Percentiles rank a stretch among this genome's conserved stretches.
Conservation (phyloP, 2,113 vertebrate species). For the Rynchops niger region DNA sequence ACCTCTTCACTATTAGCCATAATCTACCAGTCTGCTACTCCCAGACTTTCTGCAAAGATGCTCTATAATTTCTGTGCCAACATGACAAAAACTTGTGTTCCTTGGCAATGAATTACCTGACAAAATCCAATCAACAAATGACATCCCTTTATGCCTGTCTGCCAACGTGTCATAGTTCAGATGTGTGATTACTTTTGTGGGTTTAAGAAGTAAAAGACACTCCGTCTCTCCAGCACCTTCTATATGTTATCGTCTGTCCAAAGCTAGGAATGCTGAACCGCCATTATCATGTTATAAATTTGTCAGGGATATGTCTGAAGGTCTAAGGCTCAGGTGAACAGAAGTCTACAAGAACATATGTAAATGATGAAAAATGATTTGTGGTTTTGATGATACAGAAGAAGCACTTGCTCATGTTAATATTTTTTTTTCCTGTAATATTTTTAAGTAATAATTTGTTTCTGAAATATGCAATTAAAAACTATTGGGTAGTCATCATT, state of each 20-base stretch:
- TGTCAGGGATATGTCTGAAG: neutral
- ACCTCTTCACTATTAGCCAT: neutral
- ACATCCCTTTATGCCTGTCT: neutral
- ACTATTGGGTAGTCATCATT: fast-evolving
- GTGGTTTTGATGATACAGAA: neutral
- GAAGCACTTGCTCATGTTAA: neutral
- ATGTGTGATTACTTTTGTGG: neutral
- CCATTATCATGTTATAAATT: neutral
- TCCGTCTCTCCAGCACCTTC: neutral
- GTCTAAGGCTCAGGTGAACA: neutral
- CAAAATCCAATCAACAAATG: neutral
- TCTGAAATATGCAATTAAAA: neutral
- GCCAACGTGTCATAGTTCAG: neutral
- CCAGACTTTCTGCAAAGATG: neutral
- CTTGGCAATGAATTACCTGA: neutral
- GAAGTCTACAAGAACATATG: neutral
- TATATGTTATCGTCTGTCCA: neutral
- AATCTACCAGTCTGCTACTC: neutral
- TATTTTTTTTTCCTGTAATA: neutral
- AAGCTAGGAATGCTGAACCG: neutral
- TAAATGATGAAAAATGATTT: neutral
- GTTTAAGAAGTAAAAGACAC: neutral
- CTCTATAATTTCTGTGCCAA: neutral
- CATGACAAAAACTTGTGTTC: neutral
- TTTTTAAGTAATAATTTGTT: neutral